Evolutionary conservation across 1,140 invertebrate species (phyloP), one percentile per base, ranked within the genome.

Genomic region (Trypoxylus dichotomus): DNA sequence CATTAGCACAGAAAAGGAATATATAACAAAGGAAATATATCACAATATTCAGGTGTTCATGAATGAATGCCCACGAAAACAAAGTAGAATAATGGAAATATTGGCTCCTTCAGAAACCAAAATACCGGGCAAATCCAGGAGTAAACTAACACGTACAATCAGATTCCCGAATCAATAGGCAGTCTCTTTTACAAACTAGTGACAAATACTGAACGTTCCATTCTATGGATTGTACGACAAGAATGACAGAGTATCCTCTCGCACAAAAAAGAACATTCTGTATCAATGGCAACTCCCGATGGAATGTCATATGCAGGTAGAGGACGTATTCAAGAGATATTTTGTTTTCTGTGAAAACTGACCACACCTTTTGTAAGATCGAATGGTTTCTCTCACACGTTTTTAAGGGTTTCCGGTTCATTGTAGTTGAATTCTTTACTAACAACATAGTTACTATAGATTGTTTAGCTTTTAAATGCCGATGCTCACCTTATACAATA

Each of bases 261-360:
- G 21, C 15, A 68, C 60, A 68, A 80, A 84, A 83, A 84, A 83
- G 82, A 83, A 84, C 82, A 83, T 83, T 84, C 83, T 81, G 82
- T 83, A 84, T 84, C 82, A 84, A 84, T 84, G 81, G 82, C 81
- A 81, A 80, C 79, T 83, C 81, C 81, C 80, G 76, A 74, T 82
- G 82, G 83, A 84, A 84, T 84, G 82, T 79, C 78, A 74, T 78
- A 68, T 77, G 81, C 82, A 84, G 83, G 83, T 84, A 84, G 82
- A 79, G 76, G 77, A 80, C 74, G 68, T 78, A 78, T 74, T 78
- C 72, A 78, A 43, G 77, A 78, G 43, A 75, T 75, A 78, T 84
- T 84, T 84, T 84, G 83, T 84, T 83, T 84, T 83, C 82, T 84
- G 79, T 83, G 82, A 83, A 84, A 84, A 84, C 79, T 84, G 83